Percentiles rank a stretch among this genome's conserved stretches.
Evolutionary conservation across 2,113 vertebrate species (phyloP).

Genomic region (Excalfactoria chinensis): DNA sequence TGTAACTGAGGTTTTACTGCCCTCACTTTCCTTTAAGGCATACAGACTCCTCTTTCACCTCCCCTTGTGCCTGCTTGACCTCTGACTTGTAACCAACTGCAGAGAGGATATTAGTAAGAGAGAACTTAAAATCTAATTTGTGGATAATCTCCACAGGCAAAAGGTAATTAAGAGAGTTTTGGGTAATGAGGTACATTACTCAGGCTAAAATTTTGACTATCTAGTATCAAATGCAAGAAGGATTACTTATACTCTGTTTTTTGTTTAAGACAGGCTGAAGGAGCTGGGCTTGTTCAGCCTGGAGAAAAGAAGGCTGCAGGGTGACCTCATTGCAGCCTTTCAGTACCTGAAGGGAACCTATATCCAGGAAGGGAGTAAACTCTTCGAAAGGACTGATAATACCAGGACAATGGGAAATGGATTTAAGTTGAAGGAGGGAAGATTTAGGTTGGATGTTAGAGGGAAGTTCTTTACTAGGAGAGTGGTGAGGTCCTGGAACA

Average conservation of each 20-base stretch:
- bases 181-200: neutral
- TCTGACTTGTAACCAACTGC: neutral
- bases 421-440: no score
- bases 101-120: neutral
- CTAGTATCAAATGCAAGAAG: neutral
- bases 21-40: neutral
- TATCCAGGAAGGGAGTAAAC: no score
- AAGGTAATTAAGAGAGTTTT: neutral
- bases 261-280: no score
- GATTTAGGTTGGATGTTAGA: no score
- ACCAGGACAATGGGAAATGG: no score
- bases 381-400: no score
- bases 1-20: neutral
- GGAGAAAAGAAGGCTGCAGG: no score
- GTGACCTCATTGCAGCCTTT: no score
- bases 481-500: no score
- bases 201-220: neutral
- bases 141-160: neutral
- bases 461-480: no score
- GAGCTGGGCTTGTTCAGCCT: no score
- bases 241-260: neutral
- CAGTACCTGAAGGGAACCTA: no score
- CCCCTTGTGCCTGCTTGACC: neutral
- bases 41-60: neutral
- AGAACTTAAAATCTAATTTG: neutral